These are phyloP conservation scores for Ectobius pallidus DNA, from an alignment of 2,888 invertebrate species.

Conservation along the genomic window DNA sequence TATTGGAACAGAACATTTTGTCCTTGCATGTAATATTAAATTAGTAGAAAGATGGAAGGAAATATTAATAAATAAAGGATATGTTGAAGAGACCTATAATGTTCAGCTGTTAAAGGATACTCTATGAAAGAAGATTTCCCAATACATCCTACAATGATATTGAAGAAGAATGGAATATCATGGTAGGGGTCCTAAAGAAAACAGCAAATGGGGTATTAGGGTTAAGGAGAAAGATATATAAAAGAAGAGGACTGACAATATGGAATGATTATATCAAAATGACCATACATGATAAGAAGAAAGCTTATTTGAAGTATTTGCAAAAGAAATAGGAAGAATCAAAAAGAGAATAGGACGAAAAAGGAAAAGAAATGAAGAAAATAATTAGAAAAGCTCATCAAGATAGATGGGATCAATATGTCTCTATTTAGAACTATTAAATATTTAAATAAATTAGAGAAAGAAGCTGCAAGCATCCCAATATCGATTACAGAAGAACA, in stretches of 20 bases:
- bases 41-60: background rate
- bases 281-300: background rate
- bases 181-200: background rate
- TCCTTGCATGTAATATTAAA: background rate
- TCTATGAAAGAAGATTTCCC: background rate
- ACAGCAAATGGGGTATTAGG: background rate
- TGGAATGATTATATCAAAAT: background rate
- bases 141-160: background rate
- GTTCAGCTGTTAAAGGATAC: background rate
- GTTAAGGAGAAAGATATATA: background rate
- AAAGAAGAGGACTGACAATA: background rate
- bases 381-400: background rate
- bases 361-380: background rate
- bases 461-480: slow-evolving; percentile 1
- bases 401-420: background rate
- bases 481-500: background rate
- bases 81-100: background rate
- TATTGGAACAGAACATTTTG: background rate
- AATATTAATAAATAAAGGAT: background rate
- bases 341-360: background rate
- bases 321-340: background rate
- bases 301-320: background rate
- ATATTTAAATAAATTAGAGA: background rate
- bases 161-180: background rate
- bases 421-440: background rate